These are phyloP conservation scores for Pocota personata DNA, from an alignment of 2,888 invertebrate species.

Conservation along the genomic window DNA sequence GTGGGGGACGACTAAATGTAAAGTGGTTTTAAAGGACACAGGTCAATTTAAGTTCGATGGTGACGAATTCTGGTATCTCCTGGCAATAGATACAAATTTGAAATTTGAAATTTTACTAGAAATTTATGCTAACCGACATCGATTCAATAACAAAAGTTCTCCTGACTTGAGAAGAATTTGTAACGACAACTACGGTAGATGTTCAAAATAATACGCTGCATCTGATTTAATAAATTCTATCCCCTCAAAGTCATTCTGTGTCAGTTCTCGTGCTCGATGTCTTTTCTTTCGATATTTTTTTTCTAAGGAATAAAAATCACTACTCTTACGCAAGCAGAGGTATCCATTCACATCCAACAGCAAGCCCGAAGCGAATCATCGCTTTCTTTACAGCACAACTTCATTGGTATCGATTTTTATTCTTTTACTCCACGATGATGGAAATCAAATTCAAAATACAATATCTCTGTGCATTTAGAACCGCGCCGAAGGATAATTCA, in stretches of 20 bases:
- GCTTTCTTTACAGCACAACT: background rate
- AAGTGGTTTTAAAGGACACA: too few species aligned
- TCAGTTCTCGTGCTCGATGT: background rate
- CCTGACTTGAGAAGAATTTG: background rate
- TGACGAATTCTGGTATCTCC: too few species aligned
- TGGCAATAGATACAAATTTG: too few species aligned
- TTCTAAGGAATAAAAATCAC: background rate
- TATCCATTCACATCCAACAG: background rate
- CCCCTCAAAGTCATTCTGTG: background rate
- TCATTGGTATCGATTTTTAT: conserved; percentile 18
- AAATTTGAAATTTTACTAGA: too few species aligned
- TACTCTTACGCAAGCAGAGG: background rate
- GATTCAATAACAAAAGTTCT: background rate
- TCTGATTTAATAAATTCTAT: background rate
- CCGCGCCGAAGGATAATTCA: conserved; percentile 35
- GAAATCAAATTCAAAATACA: conserved; percentile 34
- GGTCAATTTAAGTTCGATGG: too few species aligned
- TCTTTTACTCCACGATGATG: conserved; percentile 1
- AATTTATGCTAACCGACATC: background rate
- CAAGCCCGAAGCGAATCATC: conserved; percentile 19
- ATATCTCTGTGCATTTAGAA: conserved; percentile 12
- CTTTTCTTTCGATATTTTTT: background rate
- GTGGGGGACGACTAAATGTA: too few species aligned
- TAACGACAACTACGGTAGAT: background rate
- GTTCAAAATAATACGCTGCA: background rate